These are phyloP conservation scores for Echinometra lucunter DNA, from an alignment of 53 echinoderm and acorn worm species.

Conservation along the genomic window DNA sequence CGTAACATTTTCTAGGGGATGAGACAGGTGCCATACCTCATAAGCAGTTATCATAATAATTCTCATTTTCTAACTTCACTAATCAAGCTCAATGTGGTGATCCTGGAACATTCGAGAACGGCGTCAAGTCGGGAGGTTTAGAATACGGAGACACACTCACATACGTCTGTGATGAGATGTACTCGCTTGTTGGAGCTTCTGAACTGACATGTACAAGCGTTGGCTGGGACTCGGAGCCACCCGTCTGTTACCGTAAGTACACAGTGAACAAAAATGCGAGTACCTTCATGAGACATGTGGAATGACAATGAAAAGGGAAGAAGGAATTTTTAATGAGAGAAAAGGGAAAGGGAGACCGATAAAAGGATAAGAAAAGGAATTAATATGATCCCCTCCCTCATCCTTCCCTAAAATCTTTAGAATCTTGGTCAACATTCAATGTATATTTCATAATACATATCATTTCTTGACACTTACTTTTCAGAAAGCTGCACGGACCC, in stretches of 20 bases:
- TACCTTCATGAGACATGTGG: no score
- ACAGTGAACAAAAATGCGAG: no score
- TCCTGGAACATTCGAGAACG: conserved; percentile 71
- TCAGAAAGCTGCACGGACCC: conserved; percentile 74
- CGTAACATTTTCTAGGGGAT: no score
- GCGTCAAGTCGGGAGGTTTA: conserved; percentile 62
- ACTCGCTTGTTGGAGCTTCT: conserved; percentile 74
- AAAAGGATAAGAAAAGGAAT: no score
- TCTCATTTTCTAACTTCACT: neutral
- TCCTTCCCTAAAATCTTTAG: no score
- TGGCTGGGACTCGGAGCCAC: conserved; percentile 66
- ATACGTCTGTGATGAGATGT: conserved; percentile 68
- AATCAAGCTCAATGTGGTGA: conserved; percentile 76
- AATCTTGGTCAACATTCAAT: no score
- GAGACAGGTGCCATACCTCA: no score
- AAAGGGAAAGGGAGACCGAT: neutral
- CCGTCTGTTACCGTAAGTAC: conserved; percentile 73
- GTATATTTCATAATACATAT: neutral
- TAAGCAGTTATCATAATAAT: neutral
- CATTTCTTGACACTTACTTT: neutral
- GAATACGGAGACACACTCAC: conserved; percentile 70
- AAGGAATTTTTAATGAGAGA: neutral
- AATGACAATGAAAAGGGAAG: neutral
- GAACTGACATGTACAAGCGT: conserved; percentile 72
- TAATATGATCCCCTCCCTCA: no score